Conservation (phyloP, 2,888 invertebrate genomes). For the Augiades crinisus region DNA sequence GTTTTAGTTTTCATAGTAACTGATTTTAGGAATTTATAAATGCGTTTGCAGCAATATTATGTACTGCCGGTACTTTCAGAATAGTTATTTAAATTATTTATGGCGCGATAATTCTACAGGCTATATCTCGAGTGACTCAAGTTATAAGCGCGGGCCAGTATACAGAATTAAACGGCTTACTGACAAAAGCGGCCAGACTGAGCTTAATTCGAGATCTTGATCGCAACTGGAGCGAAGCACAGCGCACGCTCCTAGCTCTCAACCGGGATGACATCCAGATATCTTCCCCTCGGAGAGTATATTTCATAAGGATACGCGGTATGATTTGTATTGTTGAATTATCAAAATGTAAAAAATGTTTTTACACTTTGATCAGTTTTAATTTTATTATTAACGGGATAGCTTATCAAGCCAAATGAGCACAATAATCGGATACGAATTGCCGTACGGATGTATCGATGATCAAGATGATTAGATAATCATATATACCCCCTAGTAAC, state of each 20-base stretch:
- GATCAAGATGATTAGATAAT: no score
- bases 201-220: constrained; percentile 68
- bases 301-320: constrained; percentile 74
- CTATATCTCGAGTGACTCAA: constrained; percentile 68
- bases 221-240: constrained; percentile 63
- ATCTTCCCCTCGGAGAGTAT: constrained; percentile 69
- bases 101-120: constrained; percentile 45
- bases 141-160: constrained; percentile 63
- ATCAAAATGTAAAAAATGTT: no score
- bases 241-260: constrained; percentile 57
- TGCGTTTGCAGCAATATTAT: no score
- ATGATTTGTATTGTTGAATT: constrained; percentile 17
- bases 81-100: constrained; percentile 24
- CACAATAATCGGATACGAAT: no score
- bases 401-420: no score
- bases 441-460: no score
- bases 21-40: no score
- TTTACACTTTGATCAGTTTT: no score
- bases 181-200: constrained; percentile 66
- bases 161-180: constrained; percentile 61
- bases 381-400: no score
- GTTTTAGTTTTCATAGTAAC: no score
- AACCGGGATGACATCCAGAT: constrained; percentile 67
- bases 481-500: no score
- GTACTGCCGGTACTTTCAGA: no score